phyloP scores from a whole-genome alignment of 2,797 vertebrate genomes.

The Syngnathus acus region DNA sequence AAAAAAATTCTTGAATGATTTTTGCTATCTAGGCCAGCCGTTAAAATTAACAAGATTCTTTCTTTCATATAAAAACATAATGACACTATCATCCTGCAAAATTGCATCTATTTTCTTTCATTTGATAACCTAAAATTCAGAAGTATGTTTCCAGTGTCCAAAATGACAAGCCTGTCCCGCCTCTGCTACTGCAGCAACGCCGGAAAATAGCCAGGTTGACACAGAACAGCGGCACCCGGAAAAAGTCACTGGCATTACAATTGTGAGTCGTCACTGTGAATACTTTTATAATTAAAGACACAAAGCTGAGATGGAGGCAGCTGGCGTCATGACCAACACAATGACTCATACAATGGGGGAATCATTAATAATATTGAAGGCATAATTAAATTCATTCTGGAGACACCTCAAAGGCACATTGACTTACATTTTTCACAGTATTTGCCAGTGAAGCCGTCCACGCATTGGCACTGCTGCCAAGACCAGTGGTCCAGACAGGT shows the following conservation, averaged over 20 bases:
- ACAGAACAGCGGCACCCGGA: neutral
- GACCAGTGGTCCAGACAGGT: conserved; percentile 93
- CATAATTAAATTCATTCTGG: conserved; percentile 19
- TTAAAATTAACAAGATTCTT: neutral
- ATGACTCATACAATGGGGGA: conserved; percentile 34
- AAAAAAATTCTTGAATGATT: neutral
- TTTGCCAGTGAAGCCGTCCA: conserved; percentile 85
- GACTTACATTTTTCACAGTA: conserved; percentile 91
- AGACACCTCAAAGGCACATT: conserved; percentile 28
- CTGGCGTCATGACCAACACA: conserved; percentile 9
- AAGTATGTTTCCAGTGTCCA: neutral
- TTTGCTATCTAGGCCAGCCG: neutral
- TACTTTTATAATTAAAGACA: conserved; percentile 2
- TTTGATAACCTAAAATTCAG: neutral
- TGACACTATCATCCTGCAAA: neutral
- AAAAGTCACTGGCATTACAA: neutral
- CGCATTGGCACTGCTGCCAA: conserved; percentile 91
- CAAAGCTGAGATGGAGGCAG: neutral
- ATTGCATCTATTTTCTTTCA: neutral
- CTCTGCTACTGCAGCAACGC: neutral
- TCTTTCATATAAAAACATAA: neutral
- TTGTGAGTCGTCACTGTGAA: neutral
- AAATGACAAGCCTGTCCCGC: neutral
- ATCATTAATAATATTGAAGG: conserved; percentile 46
- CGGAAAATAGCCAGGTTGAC: neutral